Base-by-base conservation (phyloP, 2,888 invertebrate species). In the Hoplodrina blanda region DNA sequence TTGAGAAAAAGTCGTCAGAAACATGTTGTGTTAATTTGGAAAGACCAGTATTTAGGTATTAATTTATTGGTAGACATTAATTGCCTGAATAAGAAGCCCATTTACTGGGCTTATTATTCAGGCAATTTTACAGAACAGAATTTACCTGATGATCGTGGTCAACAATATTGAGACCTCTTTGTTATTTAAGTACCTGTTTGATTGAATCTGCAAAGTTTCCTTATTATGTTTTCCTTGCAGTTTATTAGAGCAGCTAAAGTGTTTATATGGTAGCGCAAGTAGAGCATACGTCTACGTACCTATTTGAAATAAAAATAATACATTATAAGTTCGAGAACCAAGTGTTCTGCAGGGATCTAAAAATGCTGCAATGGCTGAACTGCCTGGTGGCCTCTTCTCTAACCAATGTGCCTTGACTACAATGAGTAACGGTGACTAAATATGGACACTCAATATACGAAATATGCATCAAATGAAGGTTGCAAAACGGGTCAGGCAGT, bases 211-310 rank as follows among this genome's bases (percentile, higher is more conserved):
- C 50, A 56, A 73, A 55, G 46, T 76, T 73, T 76, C 73, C 76
- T 78, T 78, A 59, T 73, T 59, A 52, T 76, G 46, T 78, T 78
- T 73, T 78, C 71, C 71, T 62, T 59, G n/a, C 15, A 19, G 55
- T 46, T 30, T 44, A 37, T 25, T 68, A 68, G 3, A 59, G n/a
- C 25, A 2, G 10, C 25, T 60, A 50, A n/a, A 44, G n/a, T 68
- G 8, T 53, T 33, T 65, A 11, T 33, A 19, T 50, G 50, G 19
- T 25, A 53, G 41, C 7, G 1, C 8, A 44, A 19, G 50, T n/a
- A n/a, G 37, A 17, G 5, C 17, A 10, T 13, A 13, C 44, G 4
- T 4, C 41, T 11, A 17, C 33, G 6, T 4, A n/a, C 0, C 0
- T 7, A n/a, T 25, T 44, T 52, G 5, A 30, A 30, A 53, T 46